Base-by-base conservation (phyloP, 2,888 invertebrate species). In the Argyra leucocephala region DNA sequence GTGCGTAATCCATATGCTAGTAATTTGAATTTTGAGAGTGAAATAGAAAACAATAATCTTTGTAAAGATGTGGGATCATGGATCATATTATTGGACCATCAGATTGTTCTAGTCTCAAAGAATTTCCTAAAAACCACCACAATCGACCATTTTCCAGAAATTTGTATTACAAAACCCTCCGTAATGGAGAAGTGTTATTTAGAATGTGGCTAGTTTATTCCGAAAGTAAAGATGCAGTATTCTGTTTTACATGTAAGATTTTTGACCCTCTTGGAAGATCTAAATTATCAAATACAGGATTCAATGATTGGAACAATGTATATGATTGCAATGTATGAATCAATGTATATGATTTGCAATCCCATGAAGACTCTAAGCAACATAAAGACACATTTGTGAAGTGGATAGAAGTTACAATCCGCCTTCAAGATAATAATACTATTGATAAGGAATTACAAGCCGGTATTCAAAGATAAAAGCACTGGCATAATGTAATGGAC, bases 71-170 rank as follows among this genome's bases (percentile, higher is more conserved):
- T 59, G 18, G 59, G 59, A 59, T 59, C 24, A 59, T 59, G 23
- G 23, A 59, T 24, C n/a, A n/a, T 59, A 59, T 23, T 59, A 2
- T 59, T 15, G 59, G 59, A 59, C 59, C 59, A 59, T 59, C 59
- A 59, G 23, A 59, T 59, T 59, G 22, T 59, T 59, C 24, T 59
- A 59, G 58, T 59, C 58, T 22, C 58, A 59, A 59, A 59, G 59
- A 22, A 23, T 59, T 59, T 59, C 59, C 59, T 23, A 59, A 59
- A 59, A 59, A 59, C 59, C 24, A 15, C 59, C 23, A 59, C 59
- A 59, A 59, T 59, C 23, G 59, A 59, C 23, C 59, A 59, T 59
- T 59, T 59, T 59, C 59, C 59, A 59, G 59, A 59, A 59, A n/a
- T n/a, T 59, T 59, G 59, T 59, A 23, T 59, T 59, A 59, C 59